Evolutionary conservation across 2,888 invertebrate species (phyloP).

Genomic region (Lordiphosa andalusiaca): DNA sequence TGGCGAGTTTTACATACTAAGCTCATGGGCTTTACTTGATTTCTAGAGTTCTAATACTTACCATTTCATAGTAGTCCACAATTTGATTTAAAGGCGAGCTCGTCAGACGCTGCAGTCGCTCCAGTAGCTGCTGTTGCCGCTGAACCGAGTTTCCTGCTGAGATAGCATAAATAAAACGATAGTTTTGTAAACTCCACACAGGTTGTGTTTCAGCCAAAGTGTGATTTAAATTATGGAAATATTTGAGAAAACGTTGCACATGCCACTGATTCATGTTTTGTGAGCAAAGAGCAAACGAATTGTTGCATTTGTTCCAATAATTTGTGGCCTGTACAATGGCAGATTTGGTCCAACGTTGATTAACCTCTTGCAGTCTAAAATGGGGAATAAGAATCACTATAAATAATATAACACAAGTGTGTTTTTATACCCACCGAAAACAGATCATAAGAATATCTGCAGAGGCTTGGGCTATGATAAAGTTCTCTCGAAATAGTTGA

Average conservation of each 20-base stretch:
- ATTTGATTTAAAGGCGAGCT: constrained; percentile 5
- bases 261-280: constrained; percentile 40
- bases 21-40: no score
- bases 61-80: constrained; percentile 59
- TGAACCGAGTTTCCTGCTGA: background rate
- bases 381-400: no score
- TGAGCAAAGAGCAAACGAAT: constrained; percentile 51
- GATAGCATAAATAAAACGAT: constrained; percentile 38
- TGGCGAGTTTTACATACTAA: no score
- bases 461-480: constrained; percentile 40
- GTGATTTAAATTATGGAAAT: constrained; percentile 30
- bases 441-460: constrained; percentile 54
- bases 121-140: constrained; percentile 17
- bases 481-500: constrained; percentile 37
- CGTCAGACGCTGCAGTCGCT: constrained; percentile 28
- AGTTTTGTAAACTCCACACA: constrained; percentile 23
- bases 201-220: constrained; percentile 16
- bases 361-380: constrained; percentile 33
- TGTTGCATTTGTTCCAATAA: constrained; percentile 48
- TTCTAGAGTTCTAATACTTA: constrained; percentile 13
- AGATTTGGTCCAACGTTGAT: constrained; percentile 27
- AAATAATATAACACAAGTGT: no score
- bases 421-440: constrained; percentile 38
- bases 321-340: constrained; percentile 13
- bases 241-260: constrained; percentile 48